Percentiles rank a stretch among this genome's conserved stretches.
These are phyloP conservation scores for Epinotia ramella DNA, from an alignment of 2,888 invertebrate species.

Conservation along the genomic window DNA sequence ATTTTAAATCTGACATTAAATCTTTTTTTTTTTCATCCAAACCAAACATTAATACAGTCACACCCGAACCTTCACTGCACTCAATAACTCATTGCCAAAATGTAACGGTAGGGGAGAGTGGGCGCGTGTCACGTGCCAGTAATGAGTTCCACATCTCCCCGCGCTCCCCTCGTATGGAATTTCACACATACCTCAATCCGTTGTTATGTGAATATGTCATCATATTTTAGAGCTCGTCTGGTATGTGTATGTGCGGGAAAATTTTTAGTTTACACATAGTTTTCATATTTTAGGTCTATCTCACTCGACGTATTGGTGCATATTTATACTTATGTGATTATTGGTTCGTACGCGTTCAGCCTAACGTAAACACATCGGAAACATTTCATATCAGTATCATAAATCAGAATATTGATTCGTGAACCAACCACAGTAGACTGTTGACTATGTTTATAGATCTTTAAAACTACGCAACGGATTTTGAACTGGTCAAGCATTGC, in stretches of 20 bases:
- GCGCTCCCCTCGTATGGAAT: constrained; percentile 72
- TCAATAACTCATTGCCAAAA: constrained; percentile 84
- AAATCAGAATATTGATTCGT: too few relatives aligned
- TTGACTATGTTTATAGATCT: too few relatives aligned
- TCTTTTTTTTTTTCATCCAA: constrained; percentile 56
- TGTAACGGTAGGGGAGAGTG: constrained; percentile 69
- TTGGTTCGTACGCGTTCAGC: background rate
- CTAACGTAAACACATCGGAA: too few relatives aligned
- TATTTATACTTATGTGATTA: background rate
- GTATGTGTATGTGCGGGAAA: constrained; percentile 13
- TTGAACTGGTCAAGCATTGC: too few relatives aligned
- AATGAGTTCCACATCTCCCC: constrained; percentile 78
- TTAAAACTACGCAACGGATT: too few relatives aligned
- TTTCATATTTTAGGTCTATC: background rate
- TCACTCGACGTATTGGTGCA: background rate
- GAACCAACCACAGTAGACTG: too few relatives aligned
- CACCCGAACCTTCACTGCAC: constrained; percentile 77
- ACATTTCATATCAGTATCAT: too few relatives aligned
- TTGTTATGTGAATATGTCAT: constrained; percentile 41
- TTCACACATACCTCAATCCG: constrained; percentile 76
- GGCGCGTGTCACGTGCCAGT: constrained; percentile 82
- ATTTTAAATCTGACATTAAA: background rate
- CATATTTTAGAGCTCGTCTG: constrained; percentile 27
- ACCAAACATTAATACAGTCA: constrained; percentile 65
- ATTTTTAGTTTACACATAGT: constrained; percentile 20